Conservation (phyloP, 2,113 vertebrate genomes). For the Datnioides undecimradiatus region DNA sequence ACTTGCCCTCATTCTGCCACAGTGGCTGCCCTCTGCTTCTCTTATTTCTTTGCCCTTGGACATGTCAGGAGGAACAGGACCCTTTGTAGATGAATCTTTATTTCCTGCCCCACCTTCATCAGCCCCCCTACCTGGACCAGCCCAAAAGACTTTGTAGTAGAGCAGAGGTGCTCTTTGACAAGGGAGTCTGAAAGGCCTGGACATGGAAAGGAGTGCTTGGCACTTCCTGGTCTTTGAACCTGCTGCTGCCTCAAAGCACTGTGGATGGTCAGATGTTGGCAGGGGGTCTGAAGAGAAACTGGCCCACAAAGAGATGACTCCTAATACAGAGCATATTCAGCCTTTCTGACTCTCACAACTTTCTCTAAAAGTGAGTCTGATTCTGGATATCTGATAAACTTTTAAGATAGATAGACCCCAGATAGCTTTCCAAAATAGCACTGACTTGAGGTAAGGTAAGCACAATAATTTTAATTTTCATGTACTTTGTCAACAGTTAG, state of each 20-base stretch:
- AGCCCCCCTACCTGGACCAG: slow-evolving; percentile 76
- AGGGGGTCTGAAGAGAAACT: slow-evolving; percentile 60
- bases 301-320: slow-evolving; percentile 41
- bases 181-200: slow-evolving; percentile 90
- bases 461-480: no score
- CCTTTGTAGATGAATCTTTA: slow-evolving; percentile 92
- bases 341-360: slow-evolving; percentile 12
- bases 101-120: slow-evolving; percentile 82
- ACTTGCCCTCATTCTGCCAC: slow-evolving; percentile 20
- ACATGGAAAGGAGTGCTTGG: slow-evolving; percentile 89
- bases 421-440: background rate
- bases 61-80: slow-evolving; percentile 78
- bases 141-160: slow-evolving; percentile 90
- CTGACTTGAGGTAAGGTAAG: no score
- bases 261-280: slow-evolving; percentile 68
- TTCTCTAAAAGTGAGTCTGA: background rate
- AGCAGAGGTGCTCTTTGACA: slow-evolving; percentile 91
- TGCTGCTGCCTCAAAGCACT: slow-evolving; percentile 85
- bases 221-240: slow-evolving; percentile 94
- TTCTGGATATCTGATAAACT: background rate
- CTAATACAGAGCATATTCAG: slow-evolving; percentile 9
- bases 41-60: slow-evolving; percentile 74
- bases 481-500: background rate
- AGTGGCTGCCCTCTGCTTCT: slow-evolving; percentile 37
- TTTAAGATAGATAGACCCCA: background rate